Evolutionary conservation across 2,888 invertebrate species (phyloP), one percentile per base, ranked within the genome.

Genomic region (Uropetala carovei): DNA sequence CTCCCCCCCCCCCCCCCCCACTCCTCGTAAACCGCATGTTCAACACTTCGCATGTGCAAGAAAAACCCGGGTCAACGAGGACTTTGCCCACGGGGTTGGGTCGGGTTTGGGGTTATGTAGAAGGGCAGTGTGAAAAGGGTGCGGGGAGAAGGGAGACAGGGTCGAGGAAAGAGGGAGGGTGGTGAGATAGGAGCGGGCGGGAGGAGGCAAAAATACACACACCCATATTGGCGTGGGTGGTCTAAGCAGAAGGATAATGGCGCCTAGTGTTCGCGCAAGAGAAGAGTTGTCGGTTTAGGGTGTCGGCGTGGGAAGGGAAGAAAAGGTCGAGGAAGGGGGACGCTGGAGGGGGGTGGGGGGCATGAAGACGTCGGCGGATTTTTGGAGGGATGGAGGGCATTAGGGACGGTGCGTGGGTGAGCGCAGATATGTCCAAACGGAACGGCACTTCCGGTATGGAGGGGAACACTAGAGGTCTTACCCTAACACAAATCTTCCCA

Each of bases 401-500:
- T 18, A 5, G 68, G 68, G 9, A 18, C 3, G 27, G 22, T 22
- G 75, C 75, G 75, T 75, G 75, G 75, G 75, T 27, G 75, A 75
- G 75, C 10, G 75, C 75, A 75, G 75, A 75, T 75, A 75, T 75
- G 75, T 75, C 75, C n/a, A 75, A 75, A 75, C 75, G 75, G 75
- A 75, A 75, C 75, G 75, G 75, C 22, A 27, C 75, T 75, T 75
- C 75, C 75, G 75, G 75, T 75, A 27, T 3, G 68, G 68, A 68
- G 68, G 75, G 27, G 75, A 43, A 43, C 43, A 43, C 43, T 43
- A 43, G 43, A 75, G 64, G n/a, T 64, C 64, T 64, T 64, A 64
- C 75, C 75, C 75, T 75, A 75, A 75, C 75, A 75, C 75, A 75
- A 75, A 75, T 75, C 75, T 7, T 75, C 75, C 75, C 75, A 75